Conservation (phyloP, 1,140 invertebrate species). For the Pseudomyrmex cubaensis region DNA sequence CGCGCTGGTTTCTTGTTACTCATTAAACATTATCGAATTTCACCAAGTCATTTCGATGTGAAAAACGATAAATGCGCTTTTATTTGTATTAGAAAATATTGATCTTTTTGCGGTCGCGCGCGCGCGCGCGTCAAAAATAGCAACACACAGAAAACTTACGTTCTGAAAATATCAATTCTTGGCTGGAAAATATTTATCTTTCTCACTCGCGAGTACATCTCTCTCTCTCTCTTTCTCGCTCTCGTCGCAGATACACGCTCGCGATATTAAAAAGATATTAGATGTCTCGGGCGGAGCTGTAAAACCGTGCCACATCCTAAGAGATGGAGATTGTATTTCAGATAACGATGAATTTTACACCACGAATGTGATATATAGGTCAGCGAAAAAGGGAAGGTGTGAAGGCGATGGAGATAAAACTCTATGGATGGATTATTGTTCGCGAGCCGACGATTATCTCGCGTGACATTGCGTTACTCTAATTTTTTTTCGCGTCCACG, state of each 20-base stretch:
- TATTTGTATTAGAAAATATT: constrained; percentile 29
- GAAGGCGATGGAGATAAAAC: constrained; percentile 47
- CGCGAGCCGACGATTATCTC: constrained; percentile 46
- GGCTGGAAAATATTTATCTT: constrained; percentile 37
- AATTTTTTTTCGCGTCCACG: constrained; percentile 33
- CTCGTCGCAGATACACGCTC: constrained; percentile 27
- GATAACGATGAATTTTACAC: constrained; percentile 56
- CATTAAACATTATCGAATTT: neutral
- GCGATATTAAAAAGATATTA: constrained; percentile 57
- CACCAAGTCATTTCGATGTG: neutral
- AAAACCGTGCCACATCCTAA: constrained; percentile 28
- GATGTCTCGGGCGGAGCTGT: constrained; percentile 8
- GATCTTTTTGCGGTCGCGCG: neutral
- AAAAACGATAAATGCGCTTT: neutral
- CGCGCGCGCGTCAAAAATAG: neutral
- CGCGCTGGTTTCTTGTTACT: neutral
- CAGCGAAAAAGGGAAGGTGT: constrained; percentile 37
- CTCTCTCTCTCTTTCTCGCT: neutral
- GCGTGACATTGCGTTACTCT: constrained; percentile 51
- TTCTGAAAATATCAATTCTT: constrained; percentile 31
- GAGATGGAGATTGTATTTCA: constrained; percentile 47
- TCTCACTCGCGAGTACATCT: constrained; percentile 14
- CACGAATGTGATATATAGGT: constrained; percentile 50
- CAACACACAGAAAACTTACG: neutral
- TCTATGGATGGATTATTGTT: constrained; percentile 35